Percentiles rank a stretch among this genome's conserved stretches.
Conservation (phyloP, 2,113 vertebrate species). For the Neotoma lepida region DNA sequence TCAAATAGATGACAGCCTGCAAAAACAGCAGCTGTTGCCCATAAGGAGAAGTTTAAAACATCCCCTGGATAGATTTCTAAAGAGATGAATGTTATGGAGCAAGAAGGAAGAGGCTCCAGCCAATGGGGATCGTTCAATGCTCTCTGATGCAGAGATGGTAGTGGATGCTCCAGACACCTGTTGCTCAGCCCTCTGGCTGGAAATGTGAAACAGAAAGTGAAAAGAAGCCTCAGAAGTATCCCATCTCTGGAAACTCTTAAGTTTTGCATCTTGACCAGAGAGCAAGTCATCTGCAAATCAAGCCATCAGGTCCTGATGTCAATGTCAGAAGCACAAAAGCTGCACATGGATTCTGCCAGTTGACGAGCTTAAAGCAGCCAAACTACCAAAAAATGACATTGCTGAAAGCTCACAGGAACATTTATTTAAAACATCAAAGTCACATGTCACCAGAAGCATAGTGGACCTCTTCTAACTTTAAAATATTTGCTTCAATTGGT, state of each 20-base stretch:
- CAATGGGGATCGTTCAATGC: neutral
- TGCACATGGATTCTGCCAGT: neutral
- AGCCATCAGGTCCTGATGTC: neutral
- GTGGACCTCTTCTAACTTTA: neutral
- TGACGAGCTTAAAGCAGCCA: neutral
- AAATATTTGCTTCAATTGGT: neutral
- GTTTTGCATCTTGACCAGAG: neutral
- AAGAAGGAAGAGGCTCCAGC: neutral
- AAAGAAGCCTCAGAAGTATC: neutral
- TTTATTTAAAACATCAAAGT: neutral
- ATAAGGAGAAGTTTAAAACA: conserved; percentile 77
- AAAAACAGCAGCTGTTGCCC: conserved; percentile 83
- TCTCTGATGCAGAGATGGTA: neutral
- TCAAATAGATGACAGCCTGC: conserved; percentile 81
- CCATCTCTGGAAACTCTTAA: neutral
- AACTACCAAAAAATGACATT: neutral
- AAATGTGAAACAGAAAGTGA: neutral
- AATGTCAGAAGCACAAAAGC: neutral
- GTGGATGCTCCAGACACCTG: neutral
- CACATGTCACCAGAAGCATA: neutral
- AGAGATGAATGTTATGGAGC: conserved; percentile 13
- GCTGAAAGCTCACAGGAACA: neutral
- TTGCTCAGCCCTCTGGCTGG: neutral
- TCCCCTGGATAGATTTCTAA: conserved; percentile 68
- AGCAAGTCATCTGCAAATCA: neutral